A percentile compares a stretch with the other conserved stretches of the same genome.
Conservation (phyloP, 2,113 vertebrate genomes). For the Mobula hypostoma region DNA sequence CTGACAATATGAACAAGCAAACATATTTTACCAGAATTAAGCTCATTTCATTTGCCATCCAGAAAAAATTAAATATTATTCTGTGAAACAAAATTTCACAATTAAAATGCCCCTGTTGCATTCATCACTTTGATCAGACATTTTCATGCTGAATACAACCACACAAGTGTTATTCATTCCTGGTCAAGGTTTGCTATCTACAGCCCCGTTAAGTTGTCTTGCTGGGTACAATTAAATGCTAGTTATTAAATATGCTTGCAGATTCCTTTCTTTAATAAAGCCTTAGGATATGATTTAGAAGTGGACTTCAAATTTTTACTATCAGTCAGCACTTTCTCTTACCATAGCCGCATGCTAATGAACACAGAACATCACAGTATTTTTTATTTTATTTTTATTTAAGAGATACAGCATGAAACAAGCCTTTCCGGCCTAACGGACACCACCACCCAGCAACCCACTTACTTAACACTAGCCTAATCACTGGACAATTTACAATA, state of each 20-base stretch:
- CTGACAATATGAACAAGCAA: background rate
- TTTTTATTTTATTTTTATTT: too few relatives aligned
- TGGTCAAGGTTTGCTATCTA: background rate
- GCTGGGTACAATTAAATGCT: background rate
- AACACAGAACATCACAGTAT: background rate
- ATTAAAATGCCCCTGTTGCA: background rate
- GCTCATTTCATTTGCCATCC: background rate
- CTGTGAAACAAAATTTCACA: constrained; percentile 13
- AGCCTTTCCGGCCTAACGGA: too few relatives aligned
- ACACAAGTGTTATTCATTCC: background rate
- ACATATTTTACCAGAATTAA: background rate
- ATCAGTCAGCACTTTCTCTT: constrained; percentile 3
- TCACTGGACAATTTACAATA: too few relatives aligned
- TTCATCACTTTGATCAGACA: constrained; percentile 1
- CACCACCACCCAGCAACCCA: too few relatives aligned
- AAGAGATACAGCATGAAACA: too few relatives aligned
- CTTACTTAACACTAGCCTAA: too few relatives aligned
- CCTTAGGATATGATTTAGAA: background rate
- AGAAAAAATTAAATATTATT: background rate
- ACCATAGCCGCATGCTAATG: background rate
- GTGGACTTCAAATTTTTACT: constrained; percentile 15
- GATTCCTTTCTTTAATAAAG: background rate
- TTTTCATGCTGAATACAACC: background rate
- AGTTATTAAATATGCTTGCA: constrained; percentile 5
- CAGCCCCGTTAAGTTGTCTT: background rate